Base-by-base conservation (phyloP, 1,140 invertebrate species). In the Zaprionus tsacasi region DNA sequence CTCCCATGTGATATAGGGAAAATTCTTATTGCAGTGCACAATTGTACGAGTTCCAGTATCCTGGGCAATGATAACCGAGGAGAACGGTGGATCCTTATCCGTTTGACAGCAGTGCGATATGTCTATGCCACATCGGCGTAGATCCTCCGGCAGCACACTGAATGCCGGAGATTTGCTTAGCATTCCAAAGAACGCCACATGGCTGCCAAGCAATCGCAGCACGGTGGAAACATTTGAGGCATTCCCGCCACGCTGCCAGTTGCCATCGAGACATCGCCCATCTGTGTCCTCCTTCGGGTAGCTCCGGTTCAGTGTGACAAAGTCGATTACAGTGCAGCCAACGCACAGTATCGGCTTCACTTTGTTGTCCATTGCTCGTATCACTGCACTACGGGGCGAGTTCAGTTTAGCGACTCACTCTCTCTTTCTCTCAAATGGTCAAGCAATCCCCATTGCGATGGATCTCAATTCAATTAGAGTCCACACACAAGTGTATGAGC, bases 171-270 rank as follows among this genome's bases (percentile, higher is more conserved):
- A 93, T 27, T 78, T 74, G 38, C 93, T 93, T 0, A 94, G 73
- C 57, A 94, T 94, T n/a, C 95, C 95, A 15, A 96, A 91, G 80
- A 95, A 95, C 78, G 95, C 95, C 0, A 92, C 72, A n/a, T 70
- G 1, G 86, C 93, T 8, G 94, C 95, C 95, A 3, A 96, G 91
- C 27, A 94, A 90, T 1, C 94, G 93, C 40, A 96, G 82, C 17
- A 96, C 95, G 0, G 95, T 95, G 69, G 94, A 94, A 59, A 94
- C 95, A 82, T 96, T 96, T 11, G 95, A 94, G 27, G 96, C 95
- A 93, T 96, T 96, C 21, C 96, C 96, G 15, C 96, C 96, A 81
- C 95, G 93, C 91, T 95, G 94, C 95, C 95, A 95, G 60, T 93
- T 92, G 40, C 94, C 94, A 50, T 94, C 93, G 8, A 93, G 48